These are phyloP conservation scores for Meganola albula DNA, from an alignment of 2,888 invertebrate species.

Conservation along the genomic window DNA sequence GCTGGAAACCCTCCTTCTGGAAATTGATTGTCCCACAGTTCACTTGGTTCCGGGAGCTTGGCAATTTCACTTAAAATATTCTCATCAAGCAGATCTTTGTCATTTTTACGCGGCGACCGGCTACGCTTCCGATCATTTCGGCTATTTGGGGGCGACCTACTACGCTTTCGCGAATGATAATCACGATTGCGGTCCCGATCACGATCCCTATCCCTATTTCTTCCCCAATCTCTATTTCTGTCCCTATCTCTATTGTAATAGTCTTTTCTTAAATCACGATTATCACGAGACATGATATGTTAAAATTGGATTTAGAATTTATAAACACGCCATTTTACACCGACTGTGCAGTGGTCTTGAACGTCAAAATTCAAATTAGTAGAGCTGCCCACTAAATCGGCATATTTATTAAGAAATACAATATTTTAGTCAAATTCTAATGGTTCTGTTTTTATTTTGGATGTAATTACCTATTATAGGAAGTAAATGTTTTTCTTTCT, in stretches of 20 bases:
- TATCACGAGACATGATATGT: conserved; percentile 44
- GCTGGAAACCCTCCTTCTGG: conserved; percentile 40
- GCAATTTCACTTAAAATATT: conserved; percentile 65
- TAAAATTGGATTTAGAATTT: neutral
- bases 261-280: conserved; percentile 41
- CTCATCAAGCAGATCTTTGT: conserved; percentile 60
- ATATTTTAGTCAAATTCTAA: no score
- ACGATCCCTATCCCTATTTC: conserved; percentile 38
- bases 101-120: conserved; percentile 53
- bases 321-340: no score
- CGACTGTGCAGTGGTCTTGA: no score
- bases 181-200: conserved; percentile 34
- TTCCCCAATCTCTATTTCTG: conserved; percentile 32
- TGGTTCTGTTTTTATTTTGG: no score
- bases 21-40: conserved; percentile 63
- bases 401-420: no score
- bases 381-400: no score
- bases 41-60: conserved; percentile 63
- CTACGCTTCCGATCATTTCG: conserved; percentile 29
- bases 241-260: conserved; percentile 38
- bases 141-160: conserved; percentile 4
- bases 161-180: conserved; percentile 22
- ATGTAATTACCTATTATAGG: no score
- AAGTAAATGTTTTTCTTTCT: no score
- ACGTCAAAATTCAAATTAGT: no score